phyloP scores from a whole-genome alignment of 2,888 invertebrate genomes.

The Xestobium rufovillosum region DNA sequence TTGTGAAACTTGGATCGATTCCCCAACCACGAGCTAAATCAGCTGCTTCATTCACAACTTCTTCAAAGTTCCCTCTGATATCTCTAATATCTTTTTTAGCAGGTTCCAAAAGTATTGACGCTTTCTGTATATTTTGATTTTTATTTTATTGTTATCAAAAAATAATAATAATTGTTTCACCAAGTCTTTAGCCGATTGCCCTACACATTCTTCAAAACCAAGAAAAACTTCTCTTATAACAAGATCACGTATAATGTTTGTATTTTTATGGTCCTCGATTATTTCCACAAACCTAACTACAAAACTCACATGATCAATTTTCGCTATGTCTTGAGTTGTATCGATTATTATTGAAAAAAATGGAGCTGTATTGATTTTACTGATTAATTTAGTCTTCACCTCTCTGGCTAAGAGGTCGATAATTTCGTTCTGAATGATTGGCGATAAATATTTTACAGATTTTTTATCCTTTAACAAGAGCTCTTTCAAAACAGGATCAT shows the following conservation, averaged over 20 bases:
- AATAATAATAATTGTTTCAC: neutral
- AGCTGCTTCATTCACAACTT: slow-evolving; percentile 9
- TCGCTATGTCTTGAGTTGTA: slow-evolving; percentile 16
- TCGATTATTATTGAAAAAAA: slow-evolving; percentile 15
- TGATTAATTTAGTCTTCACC: slow-evolving; percentile 6
- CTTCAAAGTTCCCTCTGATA: neutral
- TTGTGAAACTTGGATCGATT: slow-evolving; percentile 5
- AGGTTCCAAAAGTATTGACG: slow-evolving; percentile 5
- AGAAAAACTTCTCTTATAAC: slow-evolving; percentile 12
- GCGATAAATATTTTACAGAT: slow-evolving; percentile 7
- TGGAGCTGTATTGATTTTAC: slow-evolving; percentile 9
- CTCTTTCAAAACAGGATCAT: slow-evolving; percentile 3
- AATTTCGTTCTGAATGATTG: slow-evolving; percentile 12
- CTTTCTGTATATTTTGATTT: slow-evolving; percentile 6
- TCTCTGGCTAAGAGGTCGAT: slow-evolving; percentile 7
- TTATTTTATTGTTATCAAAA: slow-evolving; percentile 5
- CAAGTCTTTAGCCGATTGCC: no score
- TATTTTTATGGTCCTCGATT: slow-evolving; percentile 14
- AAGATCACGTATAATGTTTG: slow-evolving; percentile 15
- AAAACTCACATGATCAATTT: slow-evolving; percentile 14
- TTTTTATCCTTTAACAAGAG: neutral
- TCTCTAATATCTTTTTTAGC: slow-evolving; percentile 7
- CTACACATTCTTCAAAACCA: slow-evolving; percentile 1
- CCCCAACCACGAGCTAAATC: slow-evolving; percentile 5
- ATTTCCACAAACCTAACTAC: slow-evolving; percentile 12